Evolutionary conservation across 2,113 vertebrate genomes (phyloP), one percentile per base, ranked within the genome.

Genomic region (Pandion haliaetus): DNA sequence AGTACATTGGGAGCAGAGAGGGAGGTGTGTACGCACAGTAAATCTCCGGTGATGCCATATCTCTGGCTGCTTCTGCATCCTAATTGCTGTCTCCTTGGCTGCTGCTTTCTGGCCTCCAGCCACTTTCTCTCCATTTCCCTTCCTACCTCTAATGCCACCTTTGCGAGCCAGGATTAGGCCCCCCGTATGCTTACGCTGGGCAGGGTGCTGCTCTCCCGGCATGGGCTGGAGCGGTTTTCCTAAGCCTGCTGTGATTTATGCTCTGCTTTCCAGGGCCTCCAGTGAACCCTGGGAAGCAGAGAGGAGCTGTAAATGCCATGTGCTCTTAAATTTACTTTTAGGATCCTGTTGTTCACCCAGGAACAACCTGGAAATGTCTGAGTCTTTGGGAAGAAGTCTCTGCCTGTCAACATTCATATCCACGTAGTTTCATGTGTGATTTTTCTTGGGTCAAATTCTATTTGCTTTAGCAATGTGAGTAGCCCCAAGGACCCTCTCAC

Each of bases 11-110:
- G 91, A 97, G 95, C 94, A 96, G 96, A 83, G 95, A 96, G 94
- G 97, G 96, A 97, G 97, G 96, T 97, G 97, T 96, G 96, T 26
- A 82, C 24, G 13, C 90, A 91, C 89, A 87, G 96, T 97, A 97
- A 97, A 97, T 97, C 94, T 97, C 91, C 5, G 8, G 81, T 79
- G 85, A 86, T 96, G 95, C 95, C 85, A 31, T 84, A 90, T 97
- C 95, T 90, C 91, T 95, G 92, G 80, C 94, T 93, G 91, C 89
- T 96, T 76, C 94, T 93, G 96, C 95, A 97, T 97, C 92, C 96
- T 96, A 96, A 95, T 96, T 96, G 85, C 86, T 89, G 31, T 91
- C 88, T 93, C 85, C 91, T 84, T 54, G 92, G 85, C 86, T 91
- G 73, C 78, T 79, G 88, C 62, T 85, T 83, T 82, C 83, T 71